These are phyloP conservation scores for Pipistrellus pygmaeus DNA, from an alignment of 2,797 vertebrate genomes.

Conservation along the genomic window DNA sequence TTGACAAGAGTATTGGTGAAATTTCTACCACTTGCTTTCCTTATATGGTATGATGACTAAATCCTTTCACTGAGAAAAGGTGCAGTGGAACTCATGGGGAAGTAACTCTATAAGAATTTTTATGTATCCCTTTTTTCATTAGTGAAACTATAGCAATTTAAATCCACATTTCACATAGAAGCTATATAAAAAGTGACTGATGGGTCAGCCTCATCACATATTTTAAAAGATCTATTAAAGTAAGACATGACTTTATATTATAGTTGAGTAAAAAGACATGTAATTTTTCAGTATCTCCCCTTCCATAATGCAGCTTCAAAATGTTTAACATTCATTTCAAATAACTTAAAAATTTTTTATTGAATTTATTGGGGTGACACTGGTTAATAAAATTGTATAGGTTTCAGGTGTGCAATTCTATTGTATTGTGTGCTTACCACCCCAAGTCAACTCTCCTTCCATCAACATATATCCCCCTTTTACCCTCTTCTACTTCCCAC, in stretches of 20 bases:
- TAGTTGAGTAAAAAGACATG: slow-evolving; percentile 76
- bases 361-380: neutral
- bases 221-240: slow-evolving; percentile 78
- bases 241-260: slow-evolving; percentile 70
- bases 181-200: slow-evolving; percentile 65
- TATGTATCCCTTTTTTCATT: slow-evolving; percentile 61
- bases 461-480: neutral
- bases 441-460: neutral
- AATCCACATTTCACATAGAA: slow-evolving; percentile 70
- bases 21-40: slow-evolving; percentile 8
- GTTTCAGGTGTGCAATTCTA: neutral
- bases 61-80: slow-evolving; percentile 44
- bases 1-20: slow-evolving; percentile 24
- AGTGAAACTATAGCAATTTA: slow-evolving; percentile 57
- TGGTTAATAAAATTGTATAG: neutral
- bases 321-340: slow-evolving; percentile 64
- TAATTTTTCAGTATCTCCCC: slow-evolving; percentile 67
- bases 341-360: neutral
- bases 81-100: neutral
- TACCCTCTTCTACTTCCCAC: neutral
- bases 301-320: slow-evolving; percentile 70
- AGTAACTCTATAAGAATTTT: slow-evolving; percentile 52
- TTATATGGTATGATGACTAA: neutral
- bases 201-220: slow-evolving; percentile 67
- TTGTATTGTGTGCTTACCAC: neutral